Evolutionary conservation across 2,113 vertebrate species (phyloP).

Genomic region (Acrocephalus kingi): DNA sequence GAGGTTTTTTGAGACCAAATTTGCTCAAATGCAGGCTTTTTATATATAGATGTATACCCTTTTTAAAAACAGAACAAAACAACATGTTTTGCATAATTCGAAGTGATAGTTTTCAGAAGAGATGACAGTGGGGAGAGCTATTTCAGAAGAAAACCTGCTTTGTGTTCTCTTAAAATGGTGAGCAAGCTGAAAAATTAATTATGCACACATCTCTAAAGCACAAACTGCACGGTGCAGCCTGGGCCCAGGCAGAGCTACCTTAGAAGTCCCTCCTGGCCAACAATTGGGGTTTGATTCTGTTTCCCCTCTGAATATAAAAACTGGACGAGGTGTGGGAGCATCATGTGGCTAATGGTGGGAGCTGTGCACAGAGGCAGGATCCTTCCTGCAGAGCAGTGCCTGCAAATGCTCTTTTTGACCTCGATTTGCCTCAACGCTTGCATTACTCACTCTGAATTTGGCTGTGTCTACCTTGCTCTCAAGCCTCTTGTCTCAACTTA

Average conservation of each 20-base stretch:
- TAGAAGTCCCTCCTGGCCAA: background rate
- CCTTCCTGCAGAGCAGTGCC: background rate
- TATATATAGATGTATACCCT: background rate
- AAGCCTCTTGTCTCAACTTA: constrained; percentile 59
- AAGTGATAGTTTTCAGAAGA: constrained; percentile 49
- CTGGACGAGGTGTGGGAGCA: background rate
- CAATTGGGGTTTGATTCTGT: background rate
- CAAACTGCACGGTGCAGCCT: background rate
- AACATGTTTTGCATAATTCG: constrained; percentile 44
- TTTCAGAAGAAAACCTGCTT: constrained; percentile 45
- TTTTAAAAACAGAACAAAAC: constrained; percentile 30
- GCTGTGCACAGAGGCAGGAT: background rate
- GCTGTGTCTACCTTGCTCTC: constrained; percentile 40
- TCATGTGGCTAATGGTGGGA: background rate
- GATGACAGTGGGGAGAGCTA: constrained; percentile 15
- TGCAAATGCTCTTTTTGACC: constrained; percentile 49
- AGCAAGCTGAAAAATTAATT: constrained; percentile 60
- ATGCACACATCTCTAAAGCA: background rate
- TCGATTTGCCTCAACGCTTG: background rate
- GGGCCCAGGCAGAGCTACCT: background rate
- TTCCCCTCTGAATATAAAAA: background rate
- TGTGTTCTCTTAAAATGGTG: constrained; percentile 15
- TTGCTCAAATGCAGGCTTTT: constrained; percentile 13
- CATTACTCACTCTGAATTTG: constrained; percentile 66
- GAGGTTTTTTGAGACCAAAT: constrained; percentile 15